Evolutionary conservation across 37 sponge, comb jelly and placozoan species (phyloP), one percentile per base, ranked within the genome.

Genomic region (Aplysina aerophoba): DNA sequence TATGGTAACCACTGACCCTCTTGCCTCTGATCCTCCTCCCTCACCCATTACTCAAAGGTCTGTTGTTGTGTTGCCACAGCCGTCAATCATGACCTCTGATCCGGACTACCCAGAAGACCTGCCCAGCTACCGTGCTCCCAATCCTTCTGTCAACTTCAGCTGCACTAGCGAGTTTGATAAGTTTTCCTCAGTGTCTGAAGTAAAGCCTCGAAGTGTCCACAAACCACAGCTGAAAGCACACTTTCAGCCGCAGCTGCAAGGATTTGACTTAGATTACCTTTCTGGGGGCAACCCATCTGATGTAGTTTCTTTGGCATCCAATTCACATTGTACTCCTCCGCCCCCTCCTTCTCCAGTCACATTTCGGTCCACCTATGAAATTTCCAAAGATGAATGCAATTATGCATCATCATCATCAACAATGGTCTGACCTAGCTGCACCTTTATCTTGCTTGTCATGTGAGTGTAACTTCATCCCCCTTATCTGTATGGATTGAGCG

Each of bases 301-400:
- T 39, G 78, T 75, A 44, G 37, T 75, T 39, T 75, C 78, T 4
- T n/a, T 75, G 54, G 78, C 54, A 24, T 75, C 78, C 44, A 75
- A 75, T 44, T 75, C 78, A 12, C 78, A 75, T 44, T 75, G 78
- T 41, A 75, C 78, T 8, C 78, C 78, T 25, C 78, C 78, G 25
- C 78, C 78, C 16, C 78, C 78, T 24, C 78, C 78, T 44, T 53
- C 54, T 36, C 78, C 78, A 19, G 78, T 75, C 78, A 75, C 78
- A 19, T 36, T 40, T 2, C 78, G 78, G 12, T 75, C 78, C 13
- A 12, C 20, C 4, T 21, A 40, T 75, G 78, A 75, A 40, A 11
- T 44, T 44, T 24, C 13, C 53, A 75, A 34, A 24, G 35, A 69
- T 31, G 71, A 69, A 11, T 16, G 6, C 28, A 35, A 69, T 17